Base-by-base conservation (phyloP, 2,888 invertebrate species). In the Emmelina monodactyla region DNA sequence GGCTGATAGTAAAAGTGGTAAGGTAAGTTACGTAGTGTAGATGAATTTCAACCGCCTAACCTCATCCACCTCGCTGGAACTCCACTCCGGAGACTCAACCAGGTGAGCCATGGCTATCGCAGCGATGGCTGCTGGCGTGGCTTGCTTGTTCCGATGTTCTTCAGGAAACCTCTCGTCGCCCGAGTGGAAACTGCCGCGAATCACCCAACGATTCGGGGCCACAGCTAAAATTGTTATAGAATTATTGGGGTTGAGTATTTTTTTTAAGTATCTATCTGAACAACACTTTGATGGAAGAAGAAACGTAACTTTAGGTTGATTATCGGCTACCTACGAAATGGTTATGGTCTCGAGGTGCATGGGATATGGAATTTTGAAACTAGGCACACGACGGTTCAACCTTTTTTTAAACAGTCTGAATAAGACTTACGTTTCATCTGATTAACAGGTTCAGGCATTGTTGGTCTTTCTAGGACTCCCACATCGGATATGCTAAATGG, bases 401-500 rank as follows among this genome's bases (percentile, higher is more conserved):
- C n/a, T n/a, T n/a, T n/a, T n/a, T n/a, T n/a, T n/a, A n/a, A n/a
- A n/a, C n/a, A n/a, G n/a, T n/a, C n/a, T n/a, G n/a, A n/a, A n/a
- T n/a, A n/a, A n/a, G n/a, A 54, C 66, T 60, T 3, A 76, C 78
- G 69, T 41, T 66, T 72, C 38, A 78, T 46, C 30, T 64, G 61
- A 30, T 75, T 73, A 1, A 76, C 49, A 0, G 75, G 66, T 12
- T 70, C 67, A 0, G 78, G 78, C 52, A 78, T 50, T 5, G 62
- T 55, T 0, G 51, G 52, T 22, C 56, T 46, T 42, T 62, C 66
- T 10, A 43, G 49, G 2, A 78, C 66, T 7, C 43, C 46, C 1
- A 78, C 60, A 10, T 67, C 72, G 7, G 70, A 53, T 34, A 79
- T 78, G 46, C 72, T 71, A 55, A 64, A 79, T 1, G 78, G 71